Conservation (phyloP, 2,113 vertebrate genomes). For the Grus americana region DNA sequence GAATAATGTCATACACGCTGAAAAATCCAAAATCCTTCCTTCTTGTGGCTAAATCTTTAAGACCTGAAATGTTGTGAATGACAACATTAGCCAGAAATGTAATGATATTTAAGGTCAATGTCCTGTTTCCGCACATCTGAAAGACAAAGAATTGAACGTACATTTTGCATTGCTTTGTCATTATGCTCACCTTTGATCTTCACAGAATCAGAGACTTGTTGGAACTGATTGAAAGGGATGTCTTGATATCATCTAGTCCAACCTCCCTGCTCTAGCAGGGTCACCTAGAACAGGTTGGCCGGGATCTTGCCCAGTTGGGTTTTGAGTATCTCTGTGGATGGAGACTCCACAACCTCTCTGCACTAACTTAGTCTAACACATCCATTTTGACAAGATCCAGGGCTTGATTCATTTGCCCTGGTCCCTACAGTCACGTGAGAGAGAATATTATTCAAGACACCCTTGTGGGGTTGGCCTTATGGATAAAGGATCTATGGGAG, state of each 20-base stretch:
- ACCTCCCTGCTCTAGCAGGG: not conserved
- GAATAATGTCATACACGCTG: not conserved
- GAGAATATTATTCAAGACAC: not conserved
- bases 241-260: not conserved
- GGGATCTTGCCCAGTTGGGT: not conserved
- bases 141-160: not conserved
- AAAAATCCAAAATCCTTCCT: not conserved
- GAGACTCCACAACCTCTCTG: not conserved
- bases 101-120: not conserved
- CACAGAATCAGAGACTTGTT: not conserved
- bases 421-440: not conserved
- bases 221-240: not conserved
- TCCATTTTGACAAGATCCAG: not conserved
- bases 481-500: not conserved
- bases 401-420: not conserved
- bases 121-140: not conserved
- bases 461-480: fast-evolving
- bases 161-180: not conserved
- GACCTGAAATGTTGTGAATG: not conserved
- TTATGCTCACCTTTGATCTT: not conserved
- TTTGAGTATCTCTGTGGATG: not conserved
- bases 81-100: not conserved
- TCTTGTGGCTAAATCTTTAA: not conserved
- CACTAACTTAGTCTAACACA: not conserved
- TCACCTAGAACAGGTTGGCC: not conserved